Percentiles rank a stretch among this genome's conserved stretches.
phyloP scores from a whole-genome alignment of 1,140 invertebrate species.

The Brachionus paranguensis region DNA sequence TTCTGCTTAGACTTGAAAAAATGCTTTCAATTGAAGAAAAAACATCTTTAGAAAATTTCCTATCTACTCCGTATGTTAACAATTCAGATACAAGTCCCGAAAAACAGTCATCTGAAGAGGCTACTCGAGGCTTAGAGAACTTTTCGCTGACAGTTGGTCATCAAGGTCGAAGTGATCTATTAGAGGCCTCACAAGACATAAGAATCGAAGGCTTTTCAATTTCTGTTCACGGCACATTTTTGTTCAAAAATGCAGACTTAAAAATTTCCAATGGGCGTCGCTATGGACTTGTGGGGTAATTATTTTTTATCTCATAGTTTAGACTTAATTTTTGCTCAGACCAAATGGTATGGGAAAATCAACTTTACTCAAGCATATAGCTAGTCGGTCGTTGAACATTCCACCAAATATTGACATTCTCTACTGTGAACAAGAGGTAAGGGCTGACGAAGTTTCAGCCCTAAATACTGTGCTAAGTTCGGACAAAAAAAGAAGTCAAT shows the following conservation, averaged over 20 bases:
- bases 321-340: neutral
- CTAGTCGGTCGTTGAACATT: slow-evolving; percentile 77
- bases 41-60: neutral
- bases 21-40: neutral
- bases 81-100: neutral
- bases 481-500: slow-evolving; percentile 75
- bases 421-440: slow-evolving; percentile 96
- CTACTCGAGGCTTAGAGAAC: slow-evolving; percentile 61
- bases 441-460: slow-evolving; percentile 80
- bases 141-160: slow-evolving; percentile 88
- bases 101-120: neutral
- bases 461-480: slow-evolving; percentile 86
- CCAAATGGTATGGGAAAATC: slow-evolving; percentile 96
- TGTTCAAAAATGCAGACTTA: slow-evolving; percentile 92
- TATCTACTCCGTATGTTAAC: neutral
- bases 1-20: neutral
- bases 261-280: slow-evolving; percentile 84
- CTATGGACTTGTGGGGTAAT: slow-evolving; percentile 84
- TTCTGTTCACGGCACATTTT: slow-evolving; percentile 88
- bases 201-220: slow-evolving; percentile 97
- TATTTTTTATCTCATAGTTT: neutral
- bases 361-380: slow-evolving; percentile 88
- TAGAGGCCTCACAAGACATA: slow-evolving; percentile 93
- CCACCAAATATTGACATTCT: slow-evolving; percentile 93
- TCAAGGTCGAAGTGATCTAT: slow-evolving; percentile 70